A percentile compares a stretch with the other conserved stretches of the same genome.
phyloP scores from a whole-genome alignment of 2,113 vertebrate species.

The Nycticryphes semicollaris region DNA sequence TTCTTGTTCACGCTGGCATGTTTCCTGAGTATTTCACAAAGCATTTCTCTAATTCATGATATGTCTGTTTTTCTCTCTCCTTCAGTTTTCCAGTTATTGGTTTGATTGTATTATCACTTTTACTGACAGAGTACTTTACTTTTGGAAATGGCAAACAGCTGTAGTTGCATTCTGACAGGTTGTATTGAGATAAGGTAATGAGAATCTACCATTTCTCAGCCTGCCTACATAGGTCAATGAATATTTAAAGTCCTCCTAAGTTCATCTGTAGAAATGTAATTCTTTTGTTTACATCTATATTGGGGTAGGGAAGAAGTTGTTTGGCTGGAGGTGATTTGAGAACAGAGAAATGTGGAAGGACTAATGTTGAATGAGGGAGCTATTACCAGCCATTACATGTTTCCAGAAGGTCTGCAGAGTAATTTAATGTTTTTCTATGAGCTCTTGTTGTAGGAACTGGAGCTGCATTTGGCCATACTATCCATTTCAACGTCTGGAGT shows the following conservation, averaged over 20 bases:
- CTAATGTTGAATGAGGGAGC: not conserved
- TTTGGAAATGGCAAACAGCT: not conserved
- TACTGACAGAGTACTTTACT: not conserved
- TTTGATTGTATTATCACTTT: not conserved
- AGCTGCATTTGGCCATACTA: not conserved
- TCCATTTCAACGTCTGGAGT: not conserved
- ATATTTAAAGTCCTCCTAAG: not conserved
- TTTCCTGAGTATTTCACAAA: not conserved
- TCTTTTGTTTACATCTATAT: not conserved
- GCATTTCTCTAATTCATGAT: not conserved
- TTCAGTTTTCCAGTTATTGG: not conserved
- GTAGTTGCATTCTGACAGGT: not conserved
- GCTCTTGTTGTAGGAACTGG: not conserved
- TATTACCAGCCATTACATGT: not conserved
- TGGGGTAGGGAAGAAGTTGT: not conserved
- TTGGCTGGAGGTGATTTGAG: not conserved
- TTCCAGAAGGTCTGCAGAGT: slow-evolving; percentile 13
- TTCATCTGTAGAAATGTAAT: not conserved
- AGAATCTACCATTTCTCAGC: not conserved
- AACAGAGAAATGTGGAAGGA: not conserved
- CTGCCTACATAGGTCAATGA: not conserved
- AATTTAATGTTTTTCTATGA: not conserved
- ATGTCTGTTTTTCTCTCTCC: not conserved
- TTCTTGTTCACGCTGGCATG: accelerated
- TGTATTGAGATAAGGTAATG: not conserved